Percentiles rank a stretch among this genome's conserved stretches.
Evolutionary conservation across 1,140 invertebrate genomes (phyloP).

Genomic region (Drosophila arawakana): DNA sequence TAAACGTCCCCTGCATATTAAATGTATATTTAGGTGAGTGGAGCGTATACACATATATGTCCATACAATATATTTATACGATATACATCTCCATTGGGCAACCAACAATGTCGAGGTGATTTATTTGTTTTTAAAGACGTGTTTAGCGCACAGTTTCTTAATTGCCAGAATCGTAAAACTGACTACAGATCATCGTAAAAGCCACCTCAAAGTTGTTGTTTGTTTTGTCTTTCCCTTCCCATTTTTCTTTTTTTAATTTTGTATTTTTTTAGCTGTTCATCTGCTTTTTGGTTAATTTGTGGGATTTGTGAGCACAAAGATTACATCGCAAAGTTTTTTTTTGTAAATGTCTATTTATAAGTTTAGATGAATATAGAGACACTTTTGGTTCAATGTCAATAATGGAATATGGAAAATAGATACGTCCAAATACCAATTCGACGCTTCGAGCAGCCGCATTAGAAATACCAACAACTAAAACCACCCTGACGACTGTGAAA

Average conservation of each 20-base stretch:
- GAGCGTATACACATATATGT: conserved; percentile 8
- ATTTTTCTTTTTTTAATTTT: background rate
- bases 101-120: conserved; percentile 61
- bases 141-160: conserved; percentile 65
- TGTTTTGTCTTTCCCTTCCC: background rate
- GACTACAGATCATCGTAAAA: conserved; percentile 60
- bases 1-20: conserved; percentile 74
- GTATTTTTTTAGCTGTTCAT: background rate
- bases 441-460: conserved; percentile 55
- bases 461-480: conserved; percentile 29
- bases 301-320: conserved; percentile 6
- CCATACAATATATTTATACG: conserved; percentile 18
- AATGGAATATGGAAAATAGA: conserved; percentile 45
- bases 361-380: conserved; percentile 14
- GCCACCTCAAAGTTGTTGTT: conserved; percentile 11
- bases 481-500: conserved; percentile 38
- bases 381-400: conserved; percentile 34
- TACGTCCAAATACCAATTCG: conserved; percentile 35
- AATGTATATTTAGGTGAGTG: conserved; percentile 33
- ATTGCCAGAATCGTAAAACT: conserved; percentile 66
- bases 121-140: conserved; percentile 82
- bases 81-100: conserved; percentile 30
- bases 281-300: background rate
- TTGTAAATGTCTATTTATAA: conserved; percentile 12
- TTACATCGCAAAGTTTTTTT: conserved; percentile 6